Conservation (phyloP, 2,888 invertebrate species). For the Drosophila rellima region DNA sequence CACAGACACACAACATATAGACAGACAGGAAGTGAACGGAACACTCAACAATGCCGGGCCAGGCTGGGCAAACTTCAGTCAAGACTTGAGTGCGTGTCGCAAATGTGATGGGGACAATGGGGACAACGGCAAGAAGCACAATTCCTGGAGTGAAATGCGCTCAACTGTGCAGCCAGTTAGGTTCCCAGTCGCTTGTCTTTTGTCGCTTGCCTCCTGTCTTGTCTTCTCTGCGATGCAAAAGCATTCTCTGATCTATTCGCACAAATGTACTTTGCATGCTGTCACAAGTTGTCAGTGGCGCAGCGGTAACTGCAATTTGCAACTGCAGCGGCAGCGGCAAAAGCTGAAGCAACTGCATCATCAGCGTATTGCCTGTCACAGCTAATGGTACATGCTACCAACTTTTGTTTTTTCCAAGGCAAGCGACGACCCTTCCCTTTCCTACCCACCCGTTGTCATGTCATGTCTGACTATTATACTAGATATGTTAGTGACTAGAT, state of each 20-base stretch:
- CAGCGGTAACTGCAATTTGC: slow-evolving; percentile 29
- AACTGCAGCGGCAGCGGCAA: slow-evolving; percentile 12
- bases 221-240: slow-evolving; percentile 16
- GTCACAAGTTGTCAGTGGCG: slow-evolving; percentile 52
- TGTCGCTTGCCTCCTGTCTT: neutral
- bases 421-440: neutral
- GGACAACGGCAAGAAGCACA: slow-evolving; percentile 28
- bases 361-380: slow-evolving; percentile 47
- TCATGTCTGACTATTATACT: slow-evolving; percentile 28
- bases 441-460: neutral
- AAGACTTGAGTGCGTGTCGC: slow-evolving; percentile 59
- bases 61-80: slow-evolving; percentile 60
- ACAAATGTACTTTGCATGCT: slow-evolving; percentile 52
- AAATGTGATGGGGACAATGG: slow-evolving; percentile 27
- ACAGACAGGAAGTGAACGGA: slow-evolving; percentile 68
- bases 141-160: slow-evolving; percentile 40
- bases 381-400: slow-evolving; percentile 36
- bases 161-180: slow-evolving; percentile 39
- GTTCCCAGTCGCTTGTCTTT: neutral
- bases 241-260: slow-evolving; percentile 40
- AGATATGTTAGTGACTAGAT: slow-evolving; percentile 23
- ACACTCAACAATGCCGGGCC: slow-evolving; percentile 58
- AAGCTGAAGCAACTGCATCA: slow-evolving; percentile 36
- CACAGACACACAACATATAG: slow-evolving; percentile 3
- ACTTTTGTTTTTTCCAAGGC: slow-evolving; percentile 37